A percentile compares a stretch with the other conserved stretches of the same genome.
These are phyloP conservation scores for Leucophenga maculata DNA, from an alignment of 2,888 invertebrate species.

Conservation along the genomic window DNA sequence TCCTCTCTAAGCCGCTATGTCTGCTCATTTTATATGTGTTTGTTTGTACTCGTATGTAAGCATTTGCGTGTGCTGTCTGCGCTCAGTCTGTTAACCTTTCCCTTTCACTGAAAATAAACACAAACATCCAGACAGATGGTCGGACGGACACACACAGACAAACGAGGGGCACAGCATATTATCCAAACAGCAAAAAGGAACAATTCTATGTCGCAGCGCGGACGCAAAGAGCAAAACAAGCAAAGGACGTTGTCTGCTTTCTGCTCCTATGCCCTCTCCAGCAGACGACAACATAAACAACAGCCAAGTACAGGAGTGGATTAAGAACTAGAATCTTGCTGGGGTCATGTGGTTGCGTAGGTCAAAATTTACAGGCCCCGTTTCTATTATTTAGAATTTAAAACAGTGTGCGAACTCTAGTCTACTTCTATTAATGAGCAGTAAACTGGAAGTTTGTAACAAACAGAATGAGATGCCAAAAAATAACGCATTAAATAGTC, in stretches of 20 bases:
- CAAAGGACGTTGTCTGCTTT: constrained; percentile 8
- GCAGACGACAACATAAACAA: constrained; percentile 16
- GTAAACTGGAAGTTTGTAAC: no score
- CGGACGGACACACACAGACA: constrained; percentile 27
- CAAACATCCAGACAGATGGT: constrained; percentile 36
- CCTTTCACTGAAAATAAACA: constrained; percentile 51
- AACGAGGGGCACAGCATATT: background rate
- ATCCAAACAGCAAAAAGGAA: background rate
- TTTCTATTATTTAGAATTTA: no score
- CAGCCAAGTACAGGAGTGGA: no score
- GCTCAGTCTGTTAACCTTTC: constrained; percentile 58
- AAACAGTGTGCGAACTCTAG: no score
- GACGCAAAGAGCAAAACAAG: constrained; percentile 9
- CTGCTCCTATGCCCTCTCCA: no score
- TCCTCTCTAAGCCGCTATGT: background rate
- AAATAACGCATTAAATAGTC: no score
- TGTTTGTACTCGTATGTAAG: background rate
- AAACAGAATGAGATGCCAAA: no score
- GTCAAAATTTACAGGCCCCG: no score
- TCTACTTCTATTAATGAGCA: no score
- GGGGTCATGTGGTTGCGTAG: no score
- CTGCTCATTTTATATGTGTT: background rate
- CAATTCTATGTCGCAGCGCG: background rate
- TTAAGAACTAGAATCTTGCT: no score
- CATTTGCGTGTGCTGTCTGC: constrained; percentile 9